Base-by-base conservation (phyloP, 1,140 invertebrate genomes). In the Drosophila ficusphila region DNA sequence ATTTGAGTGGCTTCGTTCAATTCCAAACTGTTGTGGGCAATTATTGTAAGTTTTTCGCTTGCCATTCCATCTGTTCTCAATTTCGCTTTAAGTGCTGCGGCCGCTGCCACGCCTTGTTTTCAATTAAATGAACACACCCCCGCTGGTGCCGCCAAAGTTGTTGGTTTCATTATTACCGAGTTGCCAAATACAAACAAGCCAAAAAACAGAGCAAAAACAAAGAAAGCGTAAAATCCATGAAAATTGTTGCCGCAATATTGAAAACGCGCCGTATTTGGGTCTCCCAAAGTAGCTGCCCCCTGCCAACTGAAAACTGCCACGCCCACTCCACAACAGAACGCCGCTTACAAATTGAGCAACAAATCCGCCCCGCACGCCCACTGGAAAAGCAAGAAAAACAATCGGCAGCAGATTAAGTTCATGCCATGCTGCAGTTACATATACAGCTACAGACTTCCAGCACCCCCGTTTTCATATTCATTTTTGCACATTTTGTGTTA, bases 221-320 rank as follows among this genome's bases (percentile, higher is more conserved):
- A 52, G 48, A 70, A 48, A 31, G 52, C 44, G 42, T 48, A 74
- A 73, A 86, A 74, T 56, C 76, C 81, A 83, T 83, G 79, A 81
- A 86, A 85, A 85, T 85, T 81, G 79, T 86, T 86, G 81, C 81
- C 79, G 81, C 79, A 85, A 85, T 85, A 85, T 85, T 85, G 79
- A 85, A 85, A 85, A 85, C 76, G 61, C 72, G 76, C 70, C 79
- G 72, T 81, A 85, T 86, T 81, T 86, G 81, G 79, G 69, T 85
- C 38, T 38, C 38, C 16, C 21, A 51, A 76, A 76, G 72, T 76
- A 51, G 38, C 64, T 60, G 46, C 1, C n/a, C 25, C 4, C 21
- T 4, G 0, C 7, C 9, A 29, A n/a, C n/a, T n/a, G n/a, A n/a
- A n/a, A n/a, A n/a, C n/a, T n/a, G n/a, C n/a, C n/a, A n/a, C n/a